phyloP scores from a whole-genome alignment of 2,113 vertebrate species.

The Dinomys branickii region DNA sequence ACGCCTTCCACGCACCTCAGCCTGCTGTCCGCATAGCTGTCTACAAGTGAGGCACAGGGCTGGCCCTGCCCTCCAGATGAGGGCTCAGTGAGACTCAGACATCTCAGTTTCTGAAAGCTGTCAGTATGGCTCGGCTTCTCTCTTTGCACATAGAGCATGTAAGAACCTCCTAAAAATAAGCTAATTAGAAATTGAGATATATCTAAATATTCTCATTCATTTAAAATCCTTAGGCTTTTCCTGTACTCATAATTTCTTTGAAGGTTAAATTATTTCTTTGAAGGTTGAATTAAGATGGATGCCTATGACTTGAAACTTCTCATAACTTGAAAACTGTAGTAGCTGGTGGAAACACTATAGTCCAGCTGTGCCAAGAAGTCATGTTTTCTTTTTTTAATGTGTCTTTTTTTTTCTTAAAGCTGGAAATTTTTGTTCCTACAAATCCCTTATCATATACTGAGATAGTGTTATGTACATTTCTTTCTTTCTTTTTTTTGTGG shows the following conservation, averaged over 20 bases:
- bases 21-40: not conserved
- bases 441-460: too few species aligned
- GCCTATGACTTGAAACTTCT: conserved; percentile 46
- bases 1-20: not conserved
- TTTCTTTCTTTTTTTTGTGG: too few species aligned
- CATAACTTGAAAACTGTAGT: conserved; percentile 31
- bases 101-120: not conserved
- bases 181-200: conserved; percentile 62
- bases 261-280: conserved; percentile 51
- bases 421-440: too few species aligned
- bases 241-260: conserved; percentile 37
- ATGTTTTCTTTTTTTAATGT: too few species aligned
- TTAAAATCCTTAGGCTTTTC: conserved; percentile 51
- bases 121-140: not conserved
- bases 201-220: conserved; percentile 29
- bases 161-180: conserved; percentile 40
- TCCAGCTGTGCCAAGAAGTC: too few species aligned
- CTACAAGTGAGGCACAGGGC: not conserved
- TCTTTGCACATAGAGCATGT: not conserved
- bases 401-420: too few species aligned
- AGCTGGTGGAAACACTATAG: not conserved
- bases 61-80: not conserved
- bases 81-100: not conserved
- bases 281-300: not conserved
- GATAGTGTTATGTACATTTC: too few species aligned